phyloP scores from a whole-genome alignment of 2,797 vertebrate species.

The Cephalopachus bancanus region DNA sequence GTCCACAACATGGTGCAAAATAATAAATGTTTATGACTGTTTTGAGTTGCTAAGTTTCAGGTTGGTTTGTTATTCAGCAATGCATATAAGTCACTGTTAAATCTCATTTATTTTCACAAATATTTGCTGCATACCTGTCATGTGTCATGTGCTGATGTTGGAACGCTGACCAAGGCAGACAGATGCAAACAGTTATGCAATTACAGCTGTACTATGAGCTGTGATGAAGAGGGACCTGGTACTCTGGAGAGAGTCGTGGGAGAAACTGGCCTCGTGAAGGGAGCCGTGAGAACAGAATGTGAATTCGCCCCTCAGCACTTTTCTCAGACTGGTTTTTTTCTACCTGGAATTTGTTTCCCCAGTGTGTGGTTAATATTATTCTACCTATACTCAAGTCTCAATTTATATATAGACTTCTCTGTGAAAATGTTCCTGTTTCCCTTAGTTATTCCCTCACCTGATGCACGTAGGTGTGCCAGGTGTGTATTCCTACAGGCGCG shows the following conservation, averaged over 20 bases:
- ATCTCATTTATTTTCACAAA: background rate
- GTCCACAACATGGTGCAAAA: background rate
- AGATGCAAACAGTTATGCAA: background rate
- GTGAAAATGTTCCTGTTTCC: no score
- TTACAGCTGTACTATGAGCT: background rate
- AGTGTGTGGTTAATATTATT: background rate
- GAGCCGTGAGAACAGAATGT: no score
- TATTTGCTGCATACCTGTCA: background rate
- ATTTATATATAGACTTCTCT: no score
- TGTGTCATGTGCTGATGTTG: no score
- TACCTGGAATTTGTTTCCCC: background rate
- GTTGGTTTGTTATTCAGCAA: background rate
- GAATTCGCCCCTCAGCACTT: rapidly evolving
- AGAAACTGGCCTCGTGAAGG: background rate
- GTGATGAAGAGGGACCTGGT: background rate
- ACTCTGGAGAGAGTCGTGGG: no score
- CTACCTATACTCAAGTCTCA: background rate
- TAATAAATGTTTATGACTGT: background rate
- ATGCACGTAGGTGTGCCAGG: no score
- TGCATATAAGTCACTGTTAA: no score
- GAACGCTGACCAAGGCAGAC: rapidly evolving
- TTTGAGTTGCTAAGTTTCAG: background rate
- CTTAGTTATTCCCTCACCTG: background rate
- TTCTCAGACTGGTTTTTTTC: background rate
- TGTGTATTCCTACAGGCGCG: no score